A percentile compares a stretch with the other conserved stretches of the same genome.
These are phyloP conservation scores for Calameuta filiformis DNA, from an alignment of 2,888 invertebrate genomes.

Conservation along the genomic window DNA sequence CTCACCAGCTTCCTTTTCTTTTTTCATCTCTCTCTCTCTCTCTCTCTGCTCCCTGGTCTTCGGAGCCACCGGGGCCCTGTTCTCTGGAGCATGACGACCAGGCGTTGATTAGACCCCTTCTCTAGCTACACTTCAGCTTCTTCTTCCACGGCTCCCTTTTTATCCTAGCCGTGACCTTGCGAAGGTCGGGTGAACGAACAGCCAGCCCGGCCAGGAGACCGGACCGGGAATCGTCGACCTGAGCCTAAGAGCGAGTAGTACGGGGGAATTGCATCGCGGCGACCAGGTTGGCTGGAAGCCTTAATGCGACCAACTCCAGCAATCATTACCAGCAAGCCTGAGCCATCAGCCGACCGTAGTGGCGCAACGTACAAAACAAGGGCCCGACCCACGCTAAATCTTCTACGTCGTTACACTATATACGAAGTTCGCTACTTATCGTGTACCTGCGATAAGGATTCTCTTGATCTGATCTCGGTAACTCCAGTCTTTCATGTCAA, in stretches of 20 bases:
- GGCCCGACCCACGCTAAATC: background rate
- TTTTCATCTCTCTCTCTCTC: slow-evolving; percentile 14
- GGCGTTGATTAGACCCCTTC: slow-evolving; percentile 63
- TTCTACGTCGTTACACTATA: background rate
- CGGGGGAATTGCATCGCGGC: background rate
- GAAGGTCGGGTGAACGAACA: slow-evolving; percentile 66
- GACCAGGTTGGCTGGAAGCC: background rate
- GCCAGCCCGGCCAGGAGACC: slow-evolving; percentile 11
- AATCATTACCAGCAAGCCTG: background rate
- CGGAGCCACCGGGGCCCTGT: slow-evolving; percentile 15
- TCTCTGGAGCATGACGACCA: slow-evolving; percentile 61
- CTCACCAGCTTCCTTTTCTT: slow-evolving; percentile 10
- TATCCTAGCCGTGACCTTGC: slow-evolving; percentile 61
- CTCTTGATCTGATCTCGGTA: background rate
- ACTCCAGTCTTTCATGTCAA: background rate
- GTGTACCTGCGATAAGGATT: background rate
- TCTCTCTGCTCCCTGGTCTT: slow-evolving; percentile 18
- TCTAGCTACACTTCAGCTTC: slow-evolving; percentile 28
- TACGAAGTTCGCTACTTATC: background rate
- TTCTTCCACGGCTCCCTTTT: slow-evolving; percentile 40
- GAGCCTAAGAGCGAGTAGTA: background rate
- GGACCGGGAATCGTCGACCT: background rate
- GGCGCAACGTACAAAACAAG: background rate
- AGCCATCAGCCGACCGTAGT: background rate
- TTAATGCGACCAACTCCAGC: background rate